Percentiles rank a stretch among this genome's conserved stretches.
Evolutionary conservation across 2,797 vertebrate species (phyloP).

Genomic region (Macropodus opercularis): DNA sequence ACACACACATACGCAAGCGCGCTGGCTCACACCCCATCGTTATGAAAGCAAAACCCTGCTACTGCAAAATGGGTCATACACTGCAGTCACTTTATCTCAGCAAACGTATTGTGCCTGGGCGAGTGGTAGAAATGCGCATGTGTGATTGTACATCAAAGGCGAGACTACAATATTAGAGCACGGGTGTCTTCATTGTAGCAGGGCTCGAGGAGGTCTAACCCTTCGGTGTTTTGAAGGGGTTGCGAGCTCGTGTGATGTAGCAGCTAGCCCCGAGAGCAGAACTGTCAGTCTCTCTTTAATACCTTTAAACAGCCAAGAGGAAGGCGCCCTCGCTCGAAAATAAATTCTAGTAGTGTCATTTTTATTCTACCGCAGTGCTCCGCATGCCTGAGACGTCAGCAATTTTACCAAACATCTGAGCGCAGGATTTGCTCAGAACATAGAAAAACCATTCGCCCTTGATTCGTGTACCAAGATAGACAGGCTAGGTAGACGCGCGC

Average conservation of each 20-base stretch:
- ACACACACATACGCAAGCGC: constrained; percentile 34
- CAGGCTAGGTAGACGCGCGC: constrained; percentile 34
- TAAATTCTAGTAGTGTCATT: constrained; percentile 42
- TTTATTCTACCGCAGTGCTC: constrained; percentile 54
- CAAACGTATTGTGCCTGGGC: constrained; percentile 69
- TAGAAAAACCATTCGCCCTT: constrained; percentile 26
- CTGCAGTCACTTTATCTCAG: constrained; percentile 76
- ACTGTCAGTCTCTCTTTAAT: constrained; percentile 56
- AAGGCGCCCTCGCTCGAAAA: constrained; percentile 40
- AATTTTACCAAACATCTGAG: constrained; percentile 45
- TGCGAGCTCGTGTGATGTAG: constrained; percentile 32
- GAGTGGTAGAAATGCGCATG: constrained; percentile 64
- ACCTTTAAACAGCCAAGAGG: constrained; percentile 53
- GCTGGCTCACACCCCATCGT: constrained; percentile 55
- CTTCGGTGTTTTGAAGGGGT: constrained; percentile 41
- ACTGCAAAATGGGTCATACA: constrained; percentile 80
- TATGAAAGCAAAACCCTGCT: constrained; percentile 77
- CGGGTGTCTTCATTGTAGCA: constrained; percentile 54
- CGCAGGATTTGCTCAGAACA: constrained; percentile 46
- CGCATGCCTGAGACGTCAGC: constrained; percentile 27
- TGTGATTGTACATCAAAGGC: constrained; percentile 76
- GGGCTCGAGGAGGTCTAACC: constrained; percentile 42
- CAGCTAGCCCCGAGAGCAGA: constrained; percentile 43
- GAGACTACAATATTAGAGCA: constrained; percentile 55
- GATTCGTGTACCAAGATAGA: constrained; percentile 26